Percentiles rank a stretch among this genome's conserved stretches.
These are phyloP conservation scores for Watsonalla cultraria DNA, from an alignment of 2,888 invertebrate genomes.

Conservation along the genomic window DNA sequence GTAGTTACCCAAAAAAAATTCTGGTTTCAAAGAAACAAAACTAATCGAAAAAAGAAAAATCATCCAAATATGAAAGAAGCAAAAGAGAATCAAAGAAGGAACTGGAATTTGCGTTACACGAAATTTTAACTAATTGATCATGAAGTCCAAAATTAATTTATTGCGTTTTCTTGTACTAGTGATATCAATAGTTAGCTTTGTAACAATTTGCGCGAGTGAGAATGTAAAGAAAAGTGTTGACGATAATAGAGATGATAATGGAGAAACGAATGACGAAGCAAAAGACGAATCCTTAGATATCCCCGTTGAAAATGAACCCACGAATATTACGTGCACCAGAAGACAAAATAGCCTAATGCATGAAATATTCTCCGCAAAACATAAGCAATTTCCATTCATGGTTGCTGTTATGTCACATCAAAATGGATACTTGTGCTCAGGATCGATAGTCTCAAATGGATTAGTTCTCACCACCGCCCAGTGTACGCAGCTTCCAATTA, in stretches of 20 bases:
- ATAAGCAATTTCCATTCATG: slow-evolving; percentile 60
- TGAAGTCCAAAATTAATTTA: slow-evolving; percentile 32
- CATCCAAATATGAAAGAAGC: slow-evolving; percentile 28
- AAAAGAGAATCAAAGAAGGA: slow-evolving; percentile 51
- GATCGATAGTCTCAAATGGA: slow-evolving; percentile 56
- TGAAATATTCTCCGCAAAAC: slow-evolving; percentile 46
- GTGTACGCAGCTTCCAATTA: slow-evolving; percentile 43
- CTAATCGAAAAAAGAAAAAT: slow-evolving; percentile 11
- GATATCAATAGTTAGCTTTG: slow-evolving; percentile 33
- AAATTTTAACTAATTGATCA: slow-evolving; percentile 24
- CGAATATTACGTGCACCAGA: slow-evolving; percentile 48
- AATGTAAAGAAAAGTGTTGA: slow-evolving; percentile 62
- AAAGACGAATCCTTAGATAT: slow-evolving; percentile 59
- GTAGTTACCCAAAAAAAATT: background rate
- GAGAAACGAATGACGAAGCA: slow-evolving; percentile 48
- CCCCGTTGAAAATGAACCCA: slow-evolving; percentile 39
- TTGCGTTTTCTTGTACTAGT: slow-evolving; percentile 36
- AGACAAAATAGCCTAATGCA: slow-evolving; percentile 55
- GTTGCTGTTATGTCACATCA: slow-evolving; percentile 60
- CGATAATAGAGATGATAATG: slow-evolving; percentile 52
- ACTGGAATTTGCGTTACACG: slow-evolving; percentile 25
- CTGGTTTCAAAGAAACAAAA: background rate
- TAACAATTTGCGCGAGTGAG: slow-evolving; percentile 35
- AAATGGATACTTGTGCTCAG: slow-evolving; percentile 61
- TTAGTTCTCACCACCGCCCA: slow-evolving; percentile 57